These are phyloP conservation scores for Melanchra persicariae DNA, from an alignment of 2,888 invertebrate genomes.

Conservation along the genomic window DNA sequence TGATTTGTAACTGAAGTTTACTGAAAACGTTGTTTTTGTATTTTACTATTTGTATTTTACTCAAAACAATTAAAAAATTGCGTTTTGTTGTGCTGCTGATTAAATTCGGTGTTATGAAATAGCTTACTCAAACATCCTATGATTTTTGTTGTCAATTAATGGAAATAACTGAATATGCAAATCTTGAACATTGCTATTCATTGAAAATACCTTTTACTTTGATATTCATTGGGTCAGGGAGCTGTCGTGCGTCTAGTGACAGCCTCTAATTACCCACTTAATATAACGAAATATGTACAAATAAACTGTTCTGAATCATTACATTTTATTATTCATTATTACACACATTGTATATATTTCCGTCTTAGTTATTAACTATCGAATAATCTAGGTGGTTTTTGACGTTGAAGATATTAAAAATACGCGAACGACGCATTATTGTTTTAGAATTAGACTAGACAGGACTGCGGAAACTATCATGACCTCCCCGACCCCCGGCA, in stretches of 20 bases:
- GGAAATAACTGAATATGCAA: conserved; percentile 17
- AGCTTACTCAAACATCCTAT: not conserved
- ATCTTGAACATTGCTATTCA: conserved; percentile 34
- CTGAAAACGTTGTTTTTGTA: conserved; percentile 6
- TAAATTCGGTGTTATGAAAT: not conserved
- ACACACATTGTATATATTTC: not conserved
- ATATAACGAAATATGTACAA: conserved; percentile 22
- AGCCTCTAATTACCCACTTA: conserved; percentile 34
- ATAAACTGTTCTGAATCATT: conserved; percentile 13
- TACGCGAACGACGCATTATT: conserved; percentile 36
- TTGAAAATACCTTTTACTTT: conserved; percentile 42
- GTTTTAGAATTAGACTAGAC: conserved; percentile 43
- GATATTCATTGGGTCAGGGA: conserved; percentile 37
- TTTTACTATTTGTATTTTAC: not conserved
- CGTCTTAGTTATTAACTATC: conserved; percentile 16
- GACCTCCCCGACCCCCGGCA: conserved; percentile 27
- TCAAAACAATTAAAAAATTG: not conserved
- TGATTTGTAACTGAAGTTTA: conserved; percentile 36
- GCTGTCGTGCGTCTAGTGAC: conserved; percentile 20
- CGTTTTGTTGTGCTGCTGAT: not conserved
- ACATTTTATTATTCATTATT: too few relatives aligned
- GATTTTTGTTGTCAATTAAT: conserved; percentile 2
- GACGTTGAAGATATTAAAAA: conserved; percentile 27
- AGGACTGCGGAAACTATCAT: conserved; percentile 37
- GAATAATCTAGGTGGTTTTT: conserved; percentile 31